phyloP scores from a whole-genome alignment of 2,888 invertebrate genomes.

The Adelognathus sp. region DNA sequence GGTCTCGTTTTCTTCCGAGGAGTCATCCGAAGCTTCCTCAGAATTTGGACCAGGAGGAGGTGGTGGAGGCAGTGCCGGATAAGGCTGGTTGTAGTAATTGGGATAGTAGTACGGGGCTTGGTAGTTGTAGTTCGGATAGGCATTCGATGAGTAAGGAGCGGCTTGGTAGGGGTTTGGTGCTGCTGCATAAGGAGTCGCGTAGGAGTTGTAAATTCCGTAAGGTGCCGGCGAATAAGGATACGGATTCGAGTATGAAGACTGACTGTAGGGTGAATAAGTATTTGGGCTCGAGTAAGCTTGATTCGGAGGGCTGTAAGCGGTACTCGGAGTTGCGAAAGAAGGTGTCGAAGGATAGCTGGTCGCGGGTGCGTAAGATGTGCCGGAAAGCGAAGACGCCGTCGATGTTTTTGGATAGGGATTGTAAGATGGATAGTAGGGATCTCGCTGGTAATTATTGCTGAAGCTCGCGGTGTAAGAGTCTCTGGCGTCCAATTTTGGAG shows the following conservation, averaged over 20 bases:
- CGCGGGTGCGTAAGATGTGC: constrained; percentile 13
- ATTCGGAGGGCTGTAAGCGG: constrained; percentile 14
- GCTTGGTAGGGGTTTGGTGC: constrained; percentile 54
- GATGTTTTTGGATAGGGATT: constrained; percentile 68
- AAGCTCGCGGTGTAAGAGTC: constrained; percentile 72
- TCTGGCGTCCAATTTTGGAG: constrained; percentile 72
- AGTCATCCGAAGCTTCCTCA: constrained; percentile 35
- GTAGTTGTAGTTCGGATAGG: constrained; percentile 73
- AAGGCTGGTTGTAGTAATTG: constrained; percentile 71
- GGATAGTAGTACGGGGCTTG: constrained; percentile 73
- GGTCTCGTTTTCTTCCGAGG: constrained; percentile 36
- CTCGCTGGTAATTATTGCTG: constrained; percentile 66
- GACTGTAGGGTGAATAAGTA: constrained; percentile 57
- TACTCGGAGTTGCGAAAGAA: constrained; percentile 12
- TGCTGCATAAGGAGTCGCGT: constrained; percentile 54
- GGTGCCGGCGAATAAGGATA: constrained; percentile 58
- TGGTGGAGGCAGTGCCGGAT: constrained; percentile 65
- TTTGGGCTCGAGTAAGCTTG: constrained; percentile 27
- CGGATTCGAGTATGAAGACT: constrained; percentile 34
- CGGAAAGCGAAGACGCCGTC: background rate
- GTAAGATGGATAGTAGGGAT: constrained; percentile 70
- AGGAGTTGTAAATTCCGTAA: constrained; percentile 58
- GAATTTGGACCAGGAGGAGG: constrained; percentile 21
- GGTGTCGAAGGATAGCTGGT: constrained; percentile 30
- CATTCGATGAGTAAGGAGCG: constrained; percentile 52